Evolutionary conservation across 2,888 invertebrate genomes (phyloP).

Genomic region (Pseudococcus longispinus): DNA sequence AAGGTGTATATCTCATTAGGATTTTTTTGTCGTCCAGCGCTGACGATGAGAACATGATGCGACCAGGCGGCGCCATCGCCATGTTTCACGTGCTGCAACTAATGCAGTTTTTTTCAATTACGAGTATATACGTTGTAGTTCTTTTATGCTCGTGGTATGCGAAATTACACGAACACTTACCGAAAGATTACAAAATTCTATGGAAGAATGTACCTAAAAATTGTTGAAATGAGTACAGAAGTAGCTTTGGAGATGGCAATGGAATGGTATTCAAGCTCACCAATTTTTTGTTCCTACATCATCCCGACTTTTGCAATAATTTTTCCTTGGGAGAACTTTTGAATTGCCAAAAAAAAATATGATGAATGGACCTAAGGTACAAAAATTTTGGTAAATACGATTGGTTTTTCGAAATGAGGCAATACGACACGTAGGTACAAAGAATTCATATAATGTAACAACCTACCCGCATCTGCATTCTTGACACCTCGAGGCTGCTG

Average conservation of each 20-base stretch:
- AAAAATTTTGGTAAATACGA: background rate
- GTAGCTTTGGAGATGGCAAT: too few relatives aligned
- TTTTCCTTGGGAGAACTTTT: too few relatives aligned
- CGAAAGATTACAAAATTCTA: too few relatives aligned
- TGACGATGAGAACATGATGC: background rate
- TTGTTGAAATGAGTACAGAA: too few relatives aligned
- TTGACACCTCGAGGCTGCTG: background rate
- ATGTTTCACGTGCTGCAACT: background rate
- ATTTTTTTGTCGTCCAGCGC: background rate
- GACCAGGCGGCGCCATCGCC: background rate
- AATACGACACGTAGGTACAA: background rate
- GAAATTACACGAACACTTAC: background rate
- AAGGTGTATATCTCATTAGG: constrained; percentile 24
- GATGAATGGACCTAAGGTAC: too few relatives aligned
- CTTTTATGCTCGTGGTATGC: background rate
- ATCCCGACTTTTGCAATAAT: too few relatives aligned
- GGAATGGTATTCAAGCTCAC: too few relatives aligned
- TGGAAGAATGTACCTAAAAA: too few relatives aligned
- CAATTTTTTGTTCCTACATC: too few relatives aligned
- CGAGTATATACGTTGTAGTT: background rate
- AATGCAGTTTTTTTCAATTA: background rate
- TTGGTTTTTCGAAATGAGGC: background rate
- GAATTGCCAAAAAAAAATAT: too few relatives aligned
- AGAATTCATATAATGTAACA: background rate
- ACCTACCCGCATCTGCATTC: background rate